Base-by-base conservation (phyloP, 30 jellyfish, hydroid and myxozoan genomes). In the Aurelia coerulea region DNA sequence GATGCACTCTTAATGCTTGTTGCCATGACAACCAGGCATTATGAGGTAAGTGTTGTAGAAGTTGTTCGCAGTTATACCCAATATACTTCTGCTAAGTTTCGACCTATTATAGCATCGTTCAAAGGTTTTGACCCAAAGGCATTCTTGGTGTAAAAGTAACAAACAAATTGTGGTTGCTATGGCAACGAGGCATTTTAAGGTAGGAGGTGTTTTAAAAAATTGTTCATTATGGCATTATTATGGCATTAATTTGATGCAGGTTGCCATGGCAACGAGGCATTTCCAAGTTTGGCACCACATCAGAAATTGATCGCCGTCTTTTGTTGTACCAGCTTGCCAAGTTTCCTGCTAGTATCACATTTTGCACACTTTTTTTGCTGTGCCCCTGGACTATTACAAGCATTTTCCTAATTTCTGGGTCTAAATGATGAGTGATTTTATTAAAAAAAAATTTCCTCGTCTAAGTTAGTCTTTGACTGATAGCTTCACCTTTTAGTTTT, bases 1-100 rank as follows among this genome's bases (percentile, higher is more conserved):
- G 76, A 66, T 66, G 76, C 76, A 66, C 76, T 66, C 51, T 66
- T 66, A 66, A 66, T 66, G 53, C 76, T 66, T 15, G 53, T 66
- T 3, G 76, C 53, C 53, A 66, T 66, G 76, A 66, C 76, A 66
- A 66, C 76, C 76, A 2, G 76, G 76, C 76, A 66, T 66, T 15
- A 18, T 66, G 76, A 66, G 68, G 68, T 58, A 58, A 8, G 68
- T 2, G 13, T 58, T 58, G 13, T 58, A 58, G 7, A 66, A 66
- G 7, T 66, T 66, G 5, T 34, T 65, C 18, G 75, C 76, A 66
- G 76, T 66, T 66, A 15, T 15, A 66, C 76, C 4, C 76, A 66
- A 2, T 66, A 5, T 66, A 66, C 76, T 15, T 66, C 42, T 66
- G 76, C 76, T 3, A 34, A 66, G 76, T 66, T 66, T 66, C 54